Evolutionary conservation across 2,888 invertebrate species (phyloP), one percentile per base, ranked within the genome.

Genomic region (Subacronicta megacephala): DNA sequence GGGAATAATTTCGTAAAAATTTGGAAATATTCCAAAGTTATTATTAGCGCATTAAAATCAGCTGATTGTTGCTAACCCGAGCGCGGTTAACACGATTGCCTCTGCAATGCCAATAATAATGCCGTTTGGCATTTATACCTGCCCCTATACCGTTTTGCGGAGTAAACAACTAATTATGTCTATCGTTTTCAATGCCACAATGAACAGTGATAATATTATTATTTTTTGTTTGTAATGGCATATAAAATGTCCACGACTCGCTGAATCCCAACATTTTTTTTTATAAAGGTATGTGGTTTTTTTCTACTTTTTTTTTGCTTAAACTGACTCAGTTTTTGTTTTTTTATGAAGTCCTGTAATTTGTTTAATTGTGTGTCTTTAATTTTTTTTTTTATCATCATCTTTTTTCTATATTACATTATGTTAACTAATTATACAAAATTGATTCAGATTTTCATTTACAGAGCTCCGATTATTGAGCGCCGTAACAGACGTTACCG

Each of bases 81-180:
- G 68, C 74, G 53, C 49, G 62, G 56, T 51, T 36, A 38, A 40
- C 13, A 33, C 50, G 40, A 53, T 37, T 55, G 43, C 46, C 12
- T 43, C 17, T 37, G 65, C 68, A 63, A 68, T 84, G 85, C 85
- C 87, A 86, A 82, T 82, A 75, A 64, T 78, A 68, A 74, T 75
- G 67, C 70, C 70, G 80, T 80, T 90, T 89, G 90, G 86, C 87
- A 87, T 75, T 77, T 75, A 78, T 42, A 71, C 70, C 26, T 10
- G 26, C 26, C 67, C 70, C 75, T 75, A 55, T 53, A 20, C 43
- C 26, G 65, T 75, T 80, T 74, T 70, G 65, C 72, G 70, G 59
- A 63, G 81, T 83, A 85, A 84, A 84, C 83, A 87, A 81, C 64
- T 4, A n/a, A n/a, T 73, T 84, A 84, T 82, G 85, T 85, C 78